A percentile compares a stretch with the other conserved stretches of the same genome.
Evolutionary conservation across 1,140 invertebrate genomes (phyloP).

Genomic region (Anagrus nilaparvatae): DNA sequence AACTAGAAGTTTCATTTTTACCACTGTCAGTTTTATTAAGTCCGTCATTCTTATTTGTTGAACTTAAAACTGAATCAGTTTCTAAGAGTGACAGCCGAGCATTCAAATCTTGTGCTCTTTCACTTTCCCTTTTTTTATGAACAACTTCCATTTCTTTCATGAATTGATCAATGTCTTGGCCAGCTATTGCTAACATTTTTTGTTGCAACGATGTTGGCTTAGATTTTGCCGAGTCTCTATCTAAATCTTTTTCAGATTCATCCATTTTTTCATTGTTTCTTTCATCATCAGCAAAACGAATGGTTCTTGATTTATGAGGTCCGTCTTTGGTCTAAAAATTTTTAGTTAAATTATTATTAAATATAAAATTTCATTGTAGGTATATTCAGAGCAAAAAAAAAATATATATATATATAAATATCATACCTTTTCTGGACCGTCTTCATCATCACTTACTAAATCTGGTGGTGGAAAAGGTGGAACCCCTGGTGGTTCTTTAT

Average conservation of each 20-base stretch:
- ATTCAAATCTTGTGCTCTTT: slow-evolving; percentile 52
- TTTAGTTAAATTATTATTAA: background rate
- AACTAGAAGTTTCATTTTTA: slow-evolving; percentile 46
- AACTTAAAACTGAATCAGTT: no score
- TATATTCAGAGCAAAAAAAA: background rate
- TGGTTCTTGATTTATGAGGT: slow-evolving; percentile 45
- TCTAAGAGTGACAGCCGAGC: slow-evolving; percentile 42
- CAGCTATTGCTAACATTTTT: slow-evolving; percentile 73
- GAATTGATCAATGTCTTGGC: slow-evolving; percentile 84
- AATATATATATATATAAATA: slow-evolving; percentile 11
- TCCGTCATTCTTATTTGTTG: slow-evolving; percentile 26
- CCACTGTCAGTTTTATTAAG: slow-evolving; percentile 29
- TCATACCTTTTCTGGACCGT: slow-evolving; percentile 34
- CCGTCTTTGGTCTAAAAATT: slow-evolving; percentile 27
- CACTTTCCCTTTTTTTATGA: slow-evolving; percentile 60
- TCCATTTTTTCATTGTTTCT: slow-evolving; percentile 36
- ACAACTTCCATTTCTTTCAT: slow-evolving; percentile 86
- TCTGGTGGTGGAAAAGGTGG: slow-evolving; percentile 75
- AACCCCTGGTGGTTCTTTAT: slow-evolving; percentile 71
- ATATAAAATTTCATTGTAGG: background rate
- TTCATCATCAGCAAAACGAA: slow-evolving; percentile 57
- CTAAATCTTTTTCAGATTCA: slow-evolving; percentile 35
- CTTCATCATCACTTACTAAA: slow-evolving; percentile 54
- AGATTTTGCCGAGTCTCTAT: slow-evolving; percentile 38
- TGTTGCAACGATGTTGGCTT: slow-evolving; percentile 71